Conservation (phyloP, 2,888 invertebrate genomes). For the Amphipyra berbera region DNA sequence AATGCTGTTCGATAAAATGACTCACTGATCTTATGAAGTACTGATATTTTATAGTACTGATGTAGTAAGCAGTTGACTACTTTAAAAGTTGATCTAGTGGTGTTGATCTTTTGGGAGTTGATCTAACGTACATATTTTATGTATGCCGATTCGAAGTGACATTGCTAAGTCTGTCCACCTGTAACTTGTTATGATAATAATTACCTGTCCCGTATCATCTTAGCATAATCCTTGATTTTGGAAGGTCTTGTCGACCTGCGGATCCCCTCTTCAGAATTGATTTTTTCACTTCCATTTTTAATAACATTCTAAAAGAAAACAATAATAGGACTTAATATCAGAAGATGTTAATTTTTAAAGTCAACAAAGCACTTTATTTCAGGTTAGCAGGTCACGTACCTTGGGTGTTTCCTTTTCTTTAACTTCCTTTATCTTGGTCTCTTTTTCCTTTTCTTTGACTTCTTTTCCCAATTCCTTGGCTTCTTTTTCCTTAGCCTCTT, state of each 20-base stretch:
- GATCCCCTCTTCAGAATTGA: constrained; percentile 72
- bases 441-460: no score
- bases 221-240: constrained; percentile 89
- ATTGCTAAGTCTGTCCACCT: no score
- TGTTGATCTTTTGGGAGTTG: no score
- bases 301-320: constrained; percentile 68
- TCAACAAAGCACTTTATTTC: not conserved
- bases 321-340: not conserved
- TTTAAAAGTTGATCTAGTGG: no score
- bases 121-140: no score
- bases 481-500: constrained; percentile 49
- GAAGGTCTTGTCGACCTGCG: constrained; percentile 86
- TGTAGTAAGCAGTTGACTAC: no score
- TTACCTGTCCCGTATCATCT: constrained; percentile 88
- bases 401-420: constrained; percentile 42
- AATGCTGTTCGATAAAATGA: no score
- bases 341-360: no score
- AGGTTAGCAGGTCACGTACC: constrained; percentile 40
- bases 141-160: no score
- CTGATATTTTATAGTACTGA: no score
- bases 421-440: no score
- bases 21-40: no score
- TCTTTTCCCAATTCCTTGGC: constrained; percentile 38
- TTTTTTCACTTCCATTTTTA: constrained; percentile 77
- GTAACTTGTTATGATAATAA: not conserved